These are phyloP conservation scores for Chaetophractus vellerosus DNA, from an alignment of 2,797 vertebrate species.

Conservation along the genomic window DNA sequence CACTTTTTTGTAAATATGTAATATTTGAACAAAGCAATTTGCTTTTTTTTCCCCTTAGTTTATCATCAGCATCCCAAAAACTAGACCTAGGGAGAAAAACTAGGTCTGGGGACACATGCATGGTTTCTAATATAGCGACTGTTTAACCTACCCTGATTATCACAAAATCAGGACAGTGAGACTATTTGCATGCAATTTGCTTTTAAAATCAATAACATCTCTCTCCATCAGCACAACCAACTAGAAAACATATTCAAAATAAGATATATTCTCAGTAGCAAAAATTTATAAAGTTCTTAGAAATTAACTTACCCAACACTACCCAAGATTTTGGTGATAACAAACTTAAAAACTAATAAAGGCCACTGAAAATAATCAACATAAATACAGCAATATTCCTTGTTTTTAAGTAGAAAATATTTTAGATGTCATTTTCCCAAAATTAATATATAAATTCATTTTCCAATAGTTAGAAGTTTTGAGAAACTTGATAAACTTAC, in stretches of 20 bases:
- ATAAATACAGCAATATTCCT: not conserved
- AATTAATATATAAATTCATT: constrained; percentile 50
- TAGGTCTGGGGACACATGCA: too few relatives aligned
- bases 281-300: not conserved
- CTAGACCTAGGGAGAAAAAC: too few relatives aligned
- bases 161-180: too few relatives aligned
- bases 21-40: not conserved
- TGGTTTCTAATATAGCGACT: too few relatives aligned
- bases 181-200: not conserved
- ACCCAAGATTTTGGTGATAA: not conserved
- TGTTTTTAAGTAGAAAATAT: not conserved
- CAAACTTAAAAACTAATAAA: not conserved
- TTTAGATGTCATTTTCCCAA: not conserved
- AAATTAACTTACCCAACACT: not conserved
- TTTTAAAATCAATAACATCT: constrained; percentile 30
- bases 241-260: constrained; percentile 28
- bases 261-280: not conserved
- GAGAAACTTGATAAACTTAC: not conserved
- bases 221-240: not conserved
- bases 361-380: not conserved
- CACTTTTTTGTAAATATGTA: not conserved
- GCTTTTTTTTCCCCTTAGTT: too few relatives aligned
- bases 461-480: constrained; percentile 10
- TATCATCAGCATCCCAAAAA: too few relatives aligned
- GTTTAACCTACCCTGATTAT: too few relatives aligned